Conservation (phyloP, 2,113 vertebrate species). For the Pollachius pollachius region DNA sequence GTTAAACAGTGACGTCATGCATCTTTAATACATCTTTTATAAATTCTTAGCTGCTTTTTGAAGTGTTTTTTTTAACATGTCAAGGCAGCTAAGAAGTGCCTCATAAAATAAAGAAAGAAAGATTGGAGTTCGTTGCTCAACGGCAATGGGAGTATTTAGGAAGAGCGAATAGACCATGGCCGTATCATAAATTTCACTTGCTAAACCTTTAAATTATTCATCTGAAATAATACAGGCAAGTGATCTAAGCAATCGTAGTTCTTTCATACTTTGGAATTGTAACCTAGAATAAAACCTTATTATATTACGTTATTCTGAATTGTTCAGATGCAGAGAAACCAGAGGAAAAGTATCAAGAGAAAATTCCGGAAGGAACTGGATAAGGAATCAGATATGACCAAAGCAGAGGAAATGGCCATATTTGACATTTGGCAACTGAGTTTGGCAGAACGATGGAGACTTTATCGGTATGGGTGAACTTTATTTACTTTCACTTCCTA, state of each 20-base stretch:
- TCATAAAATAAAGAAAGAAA: too few species aligned
- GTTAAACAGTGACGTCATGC: neutral
- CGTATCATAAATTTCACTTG: too few species aligned
- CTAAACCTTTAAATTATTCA: too few species aligned
- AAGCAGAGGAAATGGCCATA: conserved; percentile 66
- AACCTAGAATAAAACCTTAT: neutral
- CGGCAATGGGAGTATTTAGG: too few species aligned
- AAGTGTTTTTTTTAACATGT: too few species aligned
- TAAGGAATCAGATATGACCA: conserved; percentile 76
- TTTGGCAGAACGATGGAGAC: conserved; percentile 80
- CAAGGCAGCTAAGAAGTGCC: too few species aligned
- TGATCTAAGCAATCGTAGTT: too few species aligned
- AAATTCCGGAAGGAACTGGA: conserved; percentile 74
- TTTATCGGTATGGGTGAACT: conserved; percentile 83
- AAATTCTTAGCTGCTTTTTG: too few species aligned
- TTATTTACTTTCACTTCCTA: conserved; percentile 5
- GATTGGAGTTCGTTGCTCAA: too few species aligned
- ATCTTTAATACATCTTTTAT: neutral
- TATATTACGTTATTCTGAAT: conserved; percentile 10
- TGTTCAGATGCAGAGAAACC: conserved; percentile 68
- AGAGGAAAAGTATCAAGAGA: conserved; percentile 80
- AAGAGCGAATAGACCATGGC: too few species aligned
- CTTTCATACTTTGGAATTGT: too few species aligned
- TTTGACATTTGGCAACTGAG: conserved; percentile 81
- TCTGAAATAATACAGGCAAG: too few species aligned